Evolutionary conservation across 2,113 vertebrate genomes (phyloP), one percentile per base, ranked within the genome.

Genomic region (Clupea harengus): DNA sequence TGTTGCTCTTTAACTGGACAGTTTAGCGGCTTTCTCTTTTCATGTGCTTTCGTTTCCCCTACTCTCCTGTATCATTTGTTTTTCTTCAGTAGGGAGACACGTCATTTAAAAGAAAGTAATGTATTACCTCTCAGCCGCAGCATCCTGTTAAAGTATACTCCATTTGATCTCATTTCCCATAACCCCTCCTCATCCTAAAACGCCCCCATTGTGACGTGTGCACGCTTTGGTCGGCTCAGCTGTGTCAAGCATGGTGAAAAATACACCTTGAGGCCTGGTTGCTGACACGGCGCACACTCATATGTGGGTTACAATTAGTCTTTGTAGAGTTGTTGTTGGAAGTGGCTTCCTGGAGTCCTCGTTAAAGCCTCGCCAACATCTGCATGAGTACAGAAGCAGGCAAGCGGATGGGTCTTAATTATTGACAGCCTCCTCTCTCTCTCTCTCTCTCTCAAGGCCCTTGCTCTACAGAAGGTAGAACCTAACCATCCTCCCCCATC

Each of bases 391-490:
- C 82, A 84, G 82, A 83, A 85, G 72, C 44, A 82, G 32, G 49
- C 91, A 82, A 54, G 15, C 0, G 28, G 72, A 86, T 72, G 89
- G 6, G 22, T 54, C n/a, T 86, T 83, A 82, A 88, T 94, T 92
- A 95, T 94, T 94, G 89, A 94, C 93, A 90, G 60, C 39, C 88
- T 85, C 47, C 28, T 75, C 64, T 28, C 60, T 8, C 22, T 25
- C n/a, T 67, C 52, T 25, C 60, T 9, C 60, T 67, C 84, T 84
- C 81, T 81, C 67, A 5, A 60, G 4, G 32, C 64, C 6, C 64
- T 28, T 20, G 32, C 25, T 11, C 64, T 72, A 8, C 64, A 32
- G 25, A 72, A 72, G 25, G 64, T 72, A 72, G 1, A 32, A 72
- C n/a, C 25, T 15, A 32, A 11, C 64, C 28, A 72, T 15, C n/a